These are phyloP conservation scores for Martes martes DNA, from an alignment of 2,113 vertebrate genomes.

Conservation along the genomic window DNA sequence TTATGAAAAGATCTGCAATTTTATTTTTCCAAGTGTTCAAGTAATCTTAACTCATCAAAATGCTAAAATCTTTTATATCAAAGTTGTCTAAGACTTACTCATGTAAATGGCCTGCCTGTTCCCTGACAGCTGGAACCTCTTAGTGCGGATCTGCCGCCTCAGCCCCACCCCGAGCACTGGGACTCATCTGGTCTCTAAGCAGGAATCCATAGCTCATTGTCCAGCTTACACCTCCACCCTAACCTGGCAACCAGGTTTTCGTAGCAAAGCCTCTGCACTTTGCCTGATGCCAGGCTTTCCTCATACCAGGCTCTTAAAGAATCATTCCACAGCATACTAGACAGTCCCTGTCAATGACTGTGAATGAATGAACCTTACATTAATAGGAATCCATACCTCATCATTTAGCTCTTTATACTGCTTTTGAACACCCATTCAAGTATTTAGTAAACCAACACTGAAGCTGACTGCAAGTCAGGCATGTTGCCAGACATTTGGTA, in stretches of 20 bases:
- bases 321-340: not conserved
- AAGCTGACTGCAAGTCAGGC: not conserved
- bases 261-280: not conserved
- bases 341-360: not conserved
- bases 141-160: not conserved
- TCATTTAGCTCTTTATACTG: not conserved
- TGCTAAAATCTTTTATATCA: slow-evolving; percentile 54
- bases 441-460: not conserved
- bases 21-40: slow-evolving; percentile 60
- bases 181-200: not conserved
- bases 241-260: not conserved
- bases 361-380: not conserved
- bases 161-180: not conserved
- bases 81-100: not conserved
- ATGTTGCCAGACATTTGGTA: not conserved
- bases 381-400: not conserved
- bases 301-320: not conserved
- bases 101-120: slow-evolving; percentile 47
- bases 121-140: slow-evolving; percentile 52
- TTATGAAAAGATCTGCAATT: slow-evolving; percentile 61
- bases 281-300: not conserved
- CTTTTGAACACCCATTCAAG: not conserved
- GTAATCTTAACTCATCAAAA: slow-evolving; percentile 67
- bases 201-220: slow-evolving; percentile 1
- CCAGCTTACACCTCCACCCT: not conserved